These are phyloP conservation scores for Falco punctatus DNA, from an alignment of 2,113 vertebrate genomes.

Conservation along the genomic window DNA sequence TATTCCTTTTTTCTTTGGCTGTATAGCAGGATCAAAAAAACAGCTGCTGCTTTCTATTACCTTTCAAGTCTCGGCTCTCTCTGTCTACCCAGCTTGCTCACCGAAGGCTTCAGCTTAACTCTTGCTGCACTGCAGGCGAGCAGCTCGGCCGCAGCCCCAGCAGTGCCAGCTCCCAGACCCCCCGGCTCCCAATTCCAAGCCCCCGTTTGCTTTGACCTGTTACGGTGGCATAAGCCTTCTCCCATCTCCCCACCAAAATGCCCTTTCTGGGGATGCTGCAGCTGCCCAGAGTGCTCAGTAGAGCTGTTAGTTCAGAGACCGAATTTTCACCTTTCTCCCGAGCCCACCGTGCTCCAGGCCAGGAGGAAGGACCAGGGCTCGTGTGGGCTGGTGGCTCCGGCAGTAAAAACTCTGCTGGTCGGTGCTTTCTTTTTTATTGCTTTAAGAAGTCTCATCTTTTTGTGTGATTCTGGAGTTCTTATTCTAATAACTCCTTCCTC, in stretches of 20 bases:
- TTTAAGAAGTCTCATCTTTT: not conserved
- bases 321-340: not conserved
- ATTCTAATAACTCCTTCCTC: conserved; percentile 10
- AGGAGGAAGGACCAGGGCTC: not conserved
- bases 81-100: not conserved
- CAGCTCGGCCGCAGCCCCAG: not conserved
- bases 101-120: conserved; percentile 34
- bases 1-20: conserved; percentile 59
- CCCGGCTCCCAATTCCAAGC: not conserved
- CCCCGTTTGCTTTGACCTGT: not conserved
- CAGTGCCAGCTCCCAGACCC: not conserved
- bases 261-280: not conserved
- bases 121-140: not conserved
- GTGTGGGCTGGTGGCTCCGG: not conserved
- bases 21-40: conserved; percentile 59
- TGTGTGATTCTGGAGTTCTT: not conserved
- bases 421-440: not conserved
- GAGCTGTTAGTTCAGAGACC: not conserved
- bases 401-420: not conserved
- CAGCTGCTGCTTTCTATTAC: conserved; percentile 69
- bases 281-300: not conserved
- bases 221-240: not conserved
- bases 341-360: fast-evolving
- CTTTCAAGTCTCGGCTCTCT: conserved; percentile 60
- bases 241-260: not conserved